Conservation (phyloP, 1,140 invertebrate genomes). For the Trichonephila inaurata region DNA sequence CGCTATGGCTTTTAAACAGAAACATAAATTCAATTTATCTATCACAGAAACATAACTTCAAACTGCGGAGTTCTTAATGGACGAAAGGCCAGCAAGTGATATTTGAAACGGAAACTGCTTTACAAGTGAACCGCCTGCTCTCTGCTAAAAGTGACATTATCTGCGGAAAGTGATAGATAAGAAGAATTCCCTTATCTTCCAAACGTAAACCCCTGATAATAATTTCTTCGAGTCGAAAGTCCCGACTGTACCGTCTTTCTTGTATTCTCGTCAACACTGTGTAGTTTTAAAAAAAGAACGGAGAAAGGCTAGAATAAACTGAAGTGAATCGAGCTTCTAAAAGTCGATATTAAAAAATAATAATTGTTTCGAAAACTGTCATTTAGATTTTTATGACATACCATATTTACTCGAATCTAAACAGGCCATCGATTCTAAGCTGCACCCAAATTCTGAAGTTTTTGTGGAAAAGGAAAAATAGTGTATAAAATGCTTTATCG, state of each 20-base stretch:
- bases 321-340: conserved; percentile 1
- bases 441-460: too few species aligned
- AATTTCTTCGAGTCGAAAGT: conserved; percentile 24
- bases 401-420: too few species aligned
- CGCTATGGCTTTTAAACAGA: conserved; percentile 12
- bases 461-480: too few species aligned
- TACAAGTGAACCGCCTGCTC: conserved; percentile 40
- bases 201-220: conserved; percentile 58
- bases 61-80: conserved; percentile 12
- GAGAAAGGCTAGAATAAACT: not conserved
- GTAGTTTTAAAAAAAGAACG: not conserved
- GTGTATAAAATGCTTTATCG: too few species aligned
- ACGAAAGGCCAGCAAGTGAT: not conserved
- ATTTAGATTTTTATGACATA: too few species aligned
- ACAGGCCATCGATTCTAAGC: too few species aligned
- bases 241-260: not conserved
- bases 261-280: not conserved
- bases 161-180: conserved; percentile 32
- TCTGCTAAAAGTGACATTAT: conserved; percentile 63
- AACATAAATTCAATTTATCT: conserved; percentile 68
- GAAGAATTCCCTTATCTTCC: not conserved
- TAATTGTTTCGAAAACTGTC: too few species aligned
- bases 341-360: not conserved
- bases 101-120: conserved; percentile 71
- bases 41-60: not conserved